These are phyloP conservation scores for Maniola hyperantus DNA, from an alignment of 2,888 invertebrate species.

Conservation along the genomic window DNA sequence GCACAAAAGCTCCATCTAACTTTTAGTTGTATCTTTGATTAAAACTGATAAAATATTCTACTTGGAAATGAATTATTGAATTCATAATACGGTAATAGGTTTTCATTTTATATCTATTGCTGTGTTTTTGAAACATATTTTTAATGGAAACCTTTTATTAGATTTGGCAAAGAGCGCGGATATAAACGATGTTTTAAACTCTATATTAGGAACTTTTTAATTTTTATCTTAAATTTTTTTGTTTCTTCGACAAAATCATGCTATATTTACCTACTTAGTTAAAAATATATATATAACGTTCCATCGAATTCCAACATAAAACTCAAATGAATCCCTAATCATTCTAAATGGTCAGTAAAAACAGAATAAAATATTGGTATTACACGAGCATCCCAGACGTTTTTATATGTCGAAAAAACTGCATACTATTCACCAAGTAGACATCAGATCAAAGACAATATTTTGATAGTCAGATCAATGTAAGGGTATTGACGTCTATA, in stretches of 20 bases:
- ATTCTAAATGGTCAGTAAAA: conserved; percentile 11
- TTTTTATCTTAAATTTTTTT: too few relatives aligned
- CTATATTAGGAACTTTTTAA: too few relatives aligned
- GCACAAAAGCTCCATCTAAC: background rate
- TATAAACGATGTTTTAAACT: too few relatives aligned
- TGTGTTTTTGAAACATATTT: conserved; percentile 14
- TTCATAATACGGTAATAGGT: conserved; percentile 10
- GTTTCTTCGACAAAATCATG: too few relatives aligned
- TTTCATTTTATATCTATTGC: conserved; percentile 12
- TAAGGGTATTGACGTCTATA: background rate
- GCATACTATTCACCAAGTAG: conserved; percentile 18
- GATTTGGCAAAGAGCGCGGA: background rate
- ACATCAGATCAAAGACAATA: conserved; percentile 25
- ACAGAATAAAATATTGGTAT: conserved; percentile 14
- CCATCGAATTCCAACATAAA: background rate
- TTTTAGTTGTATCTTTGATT: background rate
- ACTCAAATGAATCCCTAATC: conserved; percentile 4
- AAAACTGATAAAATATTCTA: conserved; percentile 4
- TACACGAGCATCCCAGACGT: conserved; percentile 18
- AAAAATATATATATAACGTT: too few relatives aligned
- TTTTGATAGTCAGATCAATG: conserved; percentile 16
- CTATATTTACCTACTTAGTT: too few relatives aligned
- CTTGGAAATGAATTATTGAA: conserved; percentile 11
- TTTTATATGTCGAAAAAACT: conserved; percentile 31
- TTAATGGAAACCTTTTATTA: conserved; percentile 17